These are phyloP conservation scores for Trissonchulus sp. DNA, from an alignment of 2,888 invertebrate genomes.

Conservation along the genomic window DNA sequence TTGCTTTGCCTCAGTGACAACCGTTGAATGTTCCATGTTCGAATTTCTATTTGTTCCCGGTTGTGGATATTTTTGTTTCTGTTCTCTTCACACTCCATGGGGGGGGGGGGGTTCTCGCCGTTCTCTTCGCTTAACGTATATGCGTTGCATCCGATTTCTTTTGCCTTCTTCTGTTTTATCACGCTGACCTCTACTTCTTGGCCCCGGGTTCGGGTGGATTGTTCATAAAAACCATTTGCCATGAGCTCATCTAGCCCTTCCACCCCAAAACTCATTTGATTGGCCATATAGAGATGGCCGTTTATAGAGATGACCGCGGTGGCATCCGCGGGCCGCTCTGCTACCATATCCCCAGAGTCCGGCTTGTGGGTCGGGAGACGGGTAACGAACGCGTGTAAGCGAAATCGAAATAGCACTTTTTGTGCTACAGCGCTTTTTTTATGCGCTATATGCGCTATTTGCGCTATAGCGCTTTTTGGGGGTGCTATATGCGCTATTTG, in stretches of 20 bases:
- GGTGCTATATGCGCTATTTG: too few species aligned
- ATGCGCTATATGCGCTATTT: too few species aligned
- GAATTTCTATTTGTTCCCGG: background rate
- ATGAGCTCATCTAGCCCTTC: conserved; percentile 1
- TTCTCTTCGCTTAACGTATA: background rate
- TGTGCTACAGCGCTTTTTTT: too few species aligned
- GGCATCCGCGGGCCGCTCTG: conserved; percentile 1
- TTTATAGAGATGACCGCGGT: conserved; percentile 1
- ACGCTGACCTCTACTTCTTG: background rate
- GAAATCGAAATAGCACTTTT: too few species aligned
- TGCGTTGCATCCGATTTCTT: conserved; percentile 14
- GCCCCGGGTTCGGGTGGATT: conserved; percentile 15
- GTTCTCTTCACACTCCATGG: background rate
- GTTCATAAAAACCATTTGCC: background rate
- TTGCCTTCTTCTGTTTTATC: conserved; percentile 3
- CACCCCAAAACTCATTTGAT: conserved; percentile 5
- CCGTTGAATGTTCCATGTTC: conserved; percentile 3
- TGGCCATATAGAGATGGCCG: too few species aligned
- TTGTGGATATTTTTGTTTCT: background rate
- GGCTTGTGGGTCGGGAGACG: background rate
- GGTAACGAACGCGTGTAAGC: too few species aligned
- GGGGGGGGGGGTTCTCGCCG: background rate
- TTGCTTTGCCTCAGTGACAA: conserved; percentile 14
- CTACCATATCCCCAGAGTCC: background rate
- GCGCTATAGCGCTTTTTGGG: too few species aligned